Base-by-base conservation (phyloP, 2,888 invertebrate species). In the Halictus quadricinctus region DNA sequence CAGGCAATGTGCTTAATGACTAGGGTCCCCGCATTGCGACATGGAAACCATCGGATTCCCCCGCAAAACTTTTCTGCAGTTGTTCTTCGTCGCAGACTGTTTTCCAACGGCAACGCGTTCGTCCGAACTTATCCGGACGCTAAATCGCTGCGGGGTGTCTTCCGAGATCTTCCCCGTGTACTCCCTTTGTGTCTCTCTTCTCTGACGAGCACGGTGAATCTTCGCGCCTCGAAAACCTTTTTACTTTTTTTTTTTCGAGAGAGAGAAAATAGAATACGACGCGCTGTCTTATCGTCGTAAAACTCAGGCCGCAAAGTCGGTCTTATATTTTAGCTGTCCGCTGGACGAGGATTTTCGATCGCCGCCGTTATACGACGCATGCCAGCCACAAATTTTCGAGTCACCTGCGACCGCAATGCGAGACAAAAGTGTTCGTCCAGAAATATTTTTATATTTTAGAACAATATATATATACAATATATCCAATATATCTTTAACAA, bases 11-110 rank as follows among this genome's bases (percentile, higher is more conserved):
- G 46, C 43, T 41, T 84, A 85, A 86, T 78, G 83, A 85, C 69
- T 54, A 5, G 41, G 54, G 54, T 76, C 80, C 66, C 89, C 74
- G 89, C 89, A 89, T 84, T 89, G 89, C 89, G 89, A 82, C 81
- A 89, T 46, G 66, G 79, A 29, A 70, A 83, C 60, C 72, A 72
- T 46, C 43, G 18, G 18, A 76, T 58, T n/a, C 54, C 54, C n/a
- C 36, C 43, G 36, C 7, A 25, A n/a, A 64, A 76, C 72, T 82
- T 82, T 48, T 15, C 64, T n/a, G 46, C 25, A 70, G 36, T 48
- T 41, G 48, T 54, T 74, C 13, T 8, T 10, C 18, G 25, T 10
- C 18, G 25, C 18, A 4, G 21, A 0, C 72, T 21, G 3, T 21
- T 48, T 48, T 46, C 41, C 58, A 70, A 15, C n/a, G 13, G 2